Base-by-base conservation (phyloP, 1,140 invertebrate species). In the Nylanderia fulva region DNA sequence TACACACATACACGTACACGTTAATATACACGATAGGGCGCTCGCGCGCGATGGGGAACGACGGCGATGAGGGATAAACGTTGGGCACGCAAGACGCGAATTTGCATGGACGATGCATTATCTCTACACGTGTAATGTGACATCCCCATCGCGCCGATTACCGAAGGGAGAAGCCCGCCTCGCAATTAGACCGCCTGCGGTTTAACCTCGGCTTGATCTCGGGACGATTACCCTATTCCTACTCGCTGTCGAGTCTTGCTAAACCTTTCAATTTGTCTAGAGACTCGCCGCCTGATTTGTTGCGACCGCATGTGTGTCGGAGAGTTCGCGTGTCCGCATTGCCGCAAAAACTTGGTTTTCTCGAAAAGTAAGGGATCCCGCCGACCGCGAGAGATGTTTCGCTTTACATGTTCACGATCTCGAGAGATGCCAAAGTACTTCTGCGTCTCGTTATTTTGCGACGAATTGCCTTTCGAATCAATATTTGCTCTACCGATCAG, bases 41-140 rank as follows among this genome's bases (percentile, higher is more conserved):
- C 33, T 58, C 33, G 52, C 15, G 74, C 58, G 56, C 24, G 56
- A 45, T 24, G 39, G 74, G 42, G 52, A 88, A 74, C 27, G 54
- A 56, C 48, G n/a, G 45, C 36, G 76, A 48, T 90, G 88, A 90
- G 63, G 82, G 76, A 90, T 89, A 90, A 89, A 90, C 80, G 88
- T 82, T 86, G 85, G 82, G 68, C 88, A 90, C 87, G 88, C 88
- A 88, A 90, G 79, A 89, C 60, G 85, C 79, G 80, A 86, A 90
- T 90, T 90, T 90, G 88, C 88, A 90, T 86, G 88, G 61, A 54
- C 88, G 88, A 87, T 89, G 69, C 85, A 87, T 90, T 90, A 89
- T 89, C 88, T 90, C 88, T 90, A 86, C 88, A 89, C 80, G 88
- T 89, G 88, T 90, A 90, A 90, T 87, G 85, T 83, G 88, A 89